These are phyloP conservation scores for Euplagia quadripunctaria DNA, from an alignment of 2,888 invertebrate species.

Conservation along the genomic window DNA sequence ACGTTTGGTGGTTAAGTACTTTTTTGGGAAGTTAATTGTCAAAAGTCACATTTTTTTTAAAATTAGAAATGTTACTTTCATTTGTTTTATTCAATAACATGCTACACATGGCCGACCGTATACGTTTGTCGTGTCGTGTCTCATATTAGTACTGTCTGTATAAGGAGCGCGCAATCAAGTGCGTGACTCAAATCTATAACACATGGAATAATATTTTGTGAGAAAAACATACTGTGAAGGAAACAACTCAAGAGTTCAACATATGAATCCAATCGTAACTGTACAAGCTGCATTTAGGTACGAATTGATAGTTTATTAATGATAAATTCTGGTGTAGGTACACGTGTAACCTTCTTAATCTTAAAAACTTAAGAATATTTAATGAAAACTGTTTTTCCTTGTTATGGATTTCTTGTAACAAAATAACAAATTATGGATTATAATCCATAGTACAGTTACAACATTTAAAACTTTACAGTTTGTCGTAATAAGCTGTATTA, in stretches of 20 bases:
- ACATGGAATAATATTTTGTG: neutral
- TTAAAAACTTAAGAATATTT: neutral
- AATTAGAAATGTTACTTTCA: neutral
- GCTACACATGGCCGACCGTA: neutral
- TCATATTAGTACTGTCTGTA: neutral
- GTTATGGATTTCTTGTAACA: neutral
- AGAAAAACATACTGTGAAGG: no score
- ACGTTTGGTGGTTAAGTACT: neutral
- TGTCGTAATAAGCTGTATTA: neutral
- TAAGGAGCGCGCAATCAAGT: neutral
- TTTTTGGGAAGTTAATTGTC: no score
- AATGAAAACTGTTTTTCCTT: neutral
- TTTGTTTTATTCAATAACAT: neutral
- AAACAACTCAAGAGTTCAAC: no score
- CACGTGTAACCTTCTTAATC: neutral
- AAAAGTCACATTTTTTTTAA: neutral
- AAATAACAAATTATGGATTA: neutral
- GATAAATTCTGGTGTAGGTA: no score
- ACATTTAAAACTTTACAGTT: neutral
- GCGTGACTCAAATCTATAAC: neutral
- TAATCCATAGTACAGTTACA: neutral
- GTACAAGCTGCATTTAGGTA: no score
- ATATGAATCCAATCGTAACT: no score
- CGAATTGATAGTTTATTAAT: no score
- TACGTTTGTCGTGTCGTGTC: neutral